A percentile compares a stretch with the other conserved stretches of the same genome.
Conservation (phyloP, 2,888 invertebrate genomes). For the Melieria picta region DNA sequence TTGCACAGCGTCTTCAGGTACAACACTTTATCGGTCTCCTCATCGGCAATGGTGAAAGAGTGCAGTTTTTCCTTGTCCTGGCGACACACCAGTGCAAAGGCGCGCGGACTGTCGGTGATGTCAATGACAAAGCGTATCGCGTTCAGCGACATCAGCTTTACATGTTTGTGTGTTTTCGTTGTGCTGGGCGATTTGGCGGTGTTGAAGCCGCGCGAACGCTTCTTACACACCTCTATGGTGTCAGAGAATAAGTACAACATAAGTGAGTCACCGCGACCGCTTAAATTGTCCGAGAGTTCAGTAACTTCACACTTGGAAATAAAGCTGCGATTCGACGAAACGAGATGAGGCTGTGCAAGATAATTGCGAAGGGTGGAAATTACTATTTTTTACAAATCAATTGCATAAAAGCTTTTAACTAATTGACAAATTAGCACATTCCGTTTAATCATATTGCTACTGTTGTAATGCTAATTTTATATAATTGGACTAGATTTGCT, state of each 20-base stretch:
- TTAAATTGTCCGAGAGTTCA: slow-evolving; percentile 84
- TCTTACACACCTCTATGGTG: slow-evolving; percentile 90
- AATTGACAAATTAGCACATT: neutral
- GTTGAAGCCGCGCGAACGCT: slow-evolving; percentile 81
- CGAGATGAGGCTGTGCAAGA: slow-evolving; percentile 78
- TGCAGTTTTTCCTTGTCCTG: slow-evolving; percentile 89
- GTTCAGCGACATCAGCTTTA: slow-evolving; percentile 87
- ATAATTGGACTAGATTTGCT: too few relatives aligned
- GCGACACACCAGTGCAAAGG: slow-evolving; percentile 89
- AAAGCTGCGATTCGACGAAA: slow-evolving; percentile 92
- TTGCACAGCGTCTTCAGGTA: slow-evolving; percentile 87
- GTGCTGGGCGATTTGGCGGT: slow-evolving; percentile 77
- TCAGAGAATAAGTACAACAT: slow-evolving; percentile 94
- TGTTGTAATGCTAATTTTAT: neutral
- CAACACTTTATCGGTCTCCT: slow-evolving; percentile 81
- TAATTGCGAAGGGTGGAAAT: neutral
- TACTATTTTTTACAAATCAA: too few relatives aligned
- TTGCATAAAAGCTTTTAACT: too few relatives aligned
- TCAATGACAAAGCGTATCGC: slow-evolving; percentile 92
- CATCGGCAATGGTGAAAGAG: slow-evolving; percentile 87
- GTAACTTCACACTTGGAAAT: slow-evolving; percentile 88
- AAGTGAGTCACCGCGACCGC: slow-evolving; percentile 86
- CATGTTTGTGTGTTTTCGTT: slow-evolving; percentile 89
- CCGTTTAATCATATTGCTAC: too few relatives aligned
- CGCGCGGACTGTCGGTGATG: slow-evolving; percentile 87